Conservation (phyloP, 1,140 invertebrate species). For the Apis laboriosa region DNA sequence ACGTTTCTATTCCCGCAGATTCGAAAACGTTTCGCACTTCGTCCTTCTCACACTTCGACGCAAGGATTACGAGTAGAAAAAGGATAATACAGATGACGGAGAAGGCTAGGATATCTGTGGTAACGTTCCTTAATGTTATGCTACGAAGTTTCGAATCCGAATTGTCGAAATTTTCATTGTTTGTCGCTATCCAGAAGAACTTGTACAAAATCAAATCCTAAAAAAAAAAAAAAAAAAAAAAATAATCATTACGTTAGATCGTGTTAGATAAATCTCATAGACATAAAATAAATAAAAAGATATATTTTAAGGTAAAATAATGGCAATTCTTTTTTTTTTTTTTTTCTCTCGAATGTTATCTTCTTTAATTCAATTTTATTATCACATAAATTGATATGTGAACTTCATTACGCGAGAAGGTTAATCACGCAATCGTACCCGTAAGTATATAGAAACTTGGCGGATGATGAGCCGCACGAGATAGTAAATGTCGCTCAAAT, state of each 20-base stretch:
- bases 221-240: neutral
- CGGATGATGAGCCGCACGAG: slow-evolving; percentile 58
- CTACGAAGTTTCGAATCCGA: slow-evolving; percentile 68
- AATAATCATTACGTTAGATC: neutral
- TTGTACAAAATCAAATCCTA: slow-evolving; percentile 62
- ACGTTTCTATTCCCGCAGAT: slow-evolving; percentile 30
- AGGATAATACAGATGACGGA: slow-evolving; percentile 70
- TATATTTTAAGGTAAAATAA: too few species aligned
- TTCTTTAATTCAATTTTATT: neutral
- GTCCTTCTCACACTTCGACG: slow-evolving; percentile 52
- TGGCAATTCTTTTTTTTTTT: neutral
- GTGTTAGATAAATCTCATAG: too few species aligned
- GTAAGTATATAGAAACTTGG: slow-evolving; percentile 65
- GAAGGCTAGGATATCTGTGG: slow-evolving; percentile 46
- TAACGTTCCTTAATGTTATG: slow-evolving; percentile 75
- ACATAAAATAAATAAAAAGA: too few species aligned
- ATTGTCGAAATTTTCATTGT: slow-evolving; percentile 12
- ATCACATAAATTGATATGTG: too few species aligned
- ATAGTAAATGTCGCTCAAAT: slow-evolving; percentile 59
- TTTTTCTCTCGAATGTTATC: neutral
- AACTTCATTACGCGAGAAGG: neutral
- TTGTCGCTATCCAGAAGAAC: slow-evolving; percentile 46
- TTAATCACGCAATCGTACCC: slow-evolving; percentile 61
- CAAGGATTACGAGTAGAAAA: slow-evolving; percentile 68
- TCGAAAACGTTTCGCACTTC: slow-evolving; percentile 24